Conservation (phyloP, 1,140 invertebrate genomes). For the Hetaerina americana region DNA sequence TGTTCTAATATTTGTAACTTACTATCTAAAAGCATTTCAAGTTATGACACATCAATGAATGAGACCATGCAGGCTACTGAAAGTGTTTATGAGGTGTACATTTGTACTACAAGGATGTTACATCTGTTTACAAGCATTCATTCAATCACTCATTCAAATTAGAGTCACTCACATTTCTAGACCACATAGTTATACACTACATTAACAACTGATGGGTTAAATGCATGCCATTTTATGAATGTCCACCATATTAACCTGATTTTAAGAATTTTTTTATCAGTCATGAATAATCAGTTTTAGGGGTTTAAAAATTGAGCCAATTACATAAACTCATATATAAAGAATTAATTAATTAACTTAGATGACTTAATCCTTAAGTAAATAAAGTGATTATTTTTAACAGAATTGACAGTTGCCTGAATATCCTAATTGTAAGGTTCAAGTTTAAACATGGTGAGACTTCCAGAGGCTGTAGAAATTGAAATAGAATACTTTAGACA, state of each 20-base stretch:
- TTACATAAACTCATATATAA: no score
- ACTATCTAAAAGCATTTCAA: not conserved
- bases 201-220: not conserved
- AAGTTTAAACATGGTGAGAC: no score
- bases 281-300: no score
- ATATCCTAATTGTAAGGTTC: no score
- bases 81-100: not conserved
- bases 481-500: no score
- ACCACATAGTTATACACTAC: not conserved
- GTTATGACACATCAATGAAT: not conserved
- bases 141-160: not conserved
- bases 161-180: not conserved
- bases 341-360: no score
- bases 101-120: not conserved
- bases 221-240: not conserved
- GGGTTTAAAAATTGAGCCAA: no score
- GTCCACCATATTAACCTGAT: not conserved
- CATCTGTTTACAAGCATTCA: slow-evolving; percentile 2
- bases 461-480: no score
- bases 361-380: no score
- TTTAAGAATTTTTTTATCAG: not conserved
- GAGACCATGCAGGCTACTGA: not conserved
- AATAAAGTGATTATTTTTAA: no score
- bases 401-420: no score
- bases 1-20: not conserved